Evolutionary conservation across 1,140 invertebrate species (phyloP).

Genomic region (Drosophila trapezifrons): DNA sequence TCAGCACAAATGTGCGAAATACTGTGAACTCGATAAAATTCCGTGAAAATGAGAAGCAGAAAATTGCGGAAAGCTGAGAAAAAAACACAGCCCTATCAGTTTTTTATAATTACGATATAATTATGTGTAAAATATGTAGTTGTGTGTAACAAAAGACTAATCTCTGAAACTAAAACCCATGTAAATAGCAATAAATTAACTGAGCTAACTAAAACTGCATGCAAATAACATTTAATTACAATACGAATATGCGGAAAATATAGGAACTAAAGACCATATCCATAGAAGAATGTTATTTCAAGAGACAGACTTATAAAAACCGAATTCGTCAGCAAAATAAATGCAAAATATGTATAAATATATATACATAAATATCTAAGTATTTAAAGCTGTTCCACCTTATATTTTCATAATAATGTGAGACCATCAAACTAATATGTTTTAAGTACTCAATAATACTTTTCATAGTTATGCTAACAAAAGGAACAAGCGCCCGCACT

Average conservation of each 20-base stretch:
- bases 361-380: background rate
- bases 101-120: constrained; percentile 3
- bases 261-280: too few species aligned
- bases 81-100: background rate
- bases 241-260: too few species aligned
- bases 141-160: background rate
- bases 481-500: too few species aligned
- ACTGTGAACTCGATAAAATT: constrained; percentile 3
- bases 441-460: too few species aligned
- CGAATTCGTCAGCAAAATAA: background rate
- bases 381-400: background rate
- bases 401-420: background rate
- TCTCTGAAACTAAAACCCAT: background rate
- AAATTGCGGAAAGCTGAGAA: background rate
- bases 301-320: too few species aligned
- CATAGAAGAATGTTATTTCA: too few species aligned
- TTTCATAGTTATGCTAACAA: too few species aligned
- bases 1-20: constrained; percentile 13
- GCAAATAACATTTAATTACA: too few species aligned
- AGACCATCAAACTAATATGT: background rate
- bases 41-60: background rate
- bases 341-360: background rate
- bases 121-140: background rate
- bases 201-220: too few species aligned
- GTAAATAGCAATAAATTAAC: too few species aligned